Conservation (phyloP, 2,797 vertebrate species). For the Poecilia velifera region DNA sequence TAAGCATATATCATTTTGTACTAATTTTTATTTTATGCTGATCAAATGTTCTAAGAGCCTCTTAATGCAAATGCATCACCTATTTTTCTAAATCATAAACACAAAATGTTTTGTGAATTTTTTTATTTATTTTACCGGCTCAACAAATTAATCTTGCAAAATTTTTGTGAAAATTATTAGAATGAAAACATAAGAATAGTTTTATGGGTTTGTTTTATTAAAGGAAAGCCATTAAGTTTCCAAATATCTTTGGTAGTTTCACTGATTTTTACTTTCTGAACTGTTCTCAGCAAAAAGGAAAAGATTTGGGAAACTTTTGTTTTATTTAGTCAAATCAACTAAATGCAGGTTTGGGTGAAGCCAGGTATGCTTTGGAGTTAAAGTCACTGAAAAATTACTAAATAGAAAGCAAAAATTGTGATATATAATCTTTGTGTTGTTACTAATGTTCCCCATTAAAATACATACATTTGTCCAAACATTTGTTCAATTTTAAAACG, state of each 20-base stretch:
- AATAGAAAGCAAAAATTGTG: neutral
- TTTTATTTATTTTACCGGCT: neutral
- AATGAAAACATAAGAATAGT: neutral
- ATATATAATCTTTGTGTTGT: neutral
- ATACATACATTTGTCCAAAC: neutral
- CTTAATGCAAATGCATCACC: neutral
- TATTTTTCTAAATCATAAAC: neutral
- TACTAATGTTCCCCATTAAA: neutral
- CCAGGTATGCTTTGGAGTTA: neutral
- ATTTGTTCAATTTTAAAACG: neutral
- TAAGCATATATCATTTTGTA: neutral
- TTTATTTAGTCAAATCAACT: neutral
- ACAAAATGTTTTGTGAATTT: neutral
- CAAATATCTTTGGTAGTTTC: neutral
- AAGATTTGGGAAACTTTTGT: neutral
- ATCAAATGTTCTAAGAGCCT: neutral
- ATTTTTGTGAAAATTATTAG: neutral
- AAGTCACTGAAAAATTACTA: neutral
- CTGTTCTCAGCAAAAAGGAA: neutral
- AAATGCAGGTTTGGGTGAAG: neutral
- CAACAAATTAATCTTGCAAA: neutral
- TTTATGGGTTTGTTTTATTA: neutral
- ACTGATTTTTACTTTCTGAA: neutral
- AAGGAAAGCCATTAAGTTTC: neutral
- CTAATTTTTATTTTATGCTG: neutral